Percentiles rank a stretch among this genome's conserved stretches.
These are phyloP conservation scores for Meriones psammophilus DNA, from an alignment of 2,797 vertebrate species.

Conservation along the genomic window DNA sequence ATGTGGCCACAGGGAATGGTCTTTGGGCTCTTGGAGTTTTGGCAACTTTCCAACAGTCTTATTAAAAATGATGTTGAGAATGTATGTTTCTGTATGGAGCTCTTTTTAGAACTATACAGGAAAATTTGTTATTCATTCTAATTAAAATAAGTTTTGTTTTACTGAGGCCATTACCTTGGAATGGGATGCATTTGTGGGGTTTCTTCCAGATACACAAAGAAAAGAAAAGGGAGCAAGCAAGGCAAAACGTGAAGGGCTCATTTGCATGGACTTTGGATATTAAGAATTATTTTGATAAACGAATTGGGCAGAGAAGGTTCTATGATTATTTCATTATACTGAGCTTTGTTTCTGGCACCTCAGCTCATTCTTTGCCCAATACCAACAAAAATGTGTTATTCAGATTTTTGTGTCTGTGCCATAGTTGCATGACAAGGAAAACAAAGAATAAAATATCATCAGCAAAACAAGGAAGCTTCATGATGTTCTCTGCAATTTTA, in stretches of 20 bases:
- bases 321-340: background rate
- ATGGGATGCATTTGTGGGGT: background rate
- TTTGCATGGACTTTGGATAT: background rate
- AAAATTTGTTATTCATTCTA: background rate
- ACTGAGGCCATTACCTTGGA: background rate
- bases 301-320: background rate
- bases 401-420: no score
- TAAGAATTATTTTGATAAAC: conserved; percentile 7
- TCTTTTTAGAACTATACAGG: background rate
- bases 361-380: background rate
- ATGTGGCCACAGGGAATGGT: background rate
- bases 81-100: background rate
- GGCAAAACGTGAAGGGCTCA: background rate
- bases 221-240: background rate
- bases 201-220: background rate
- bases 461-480: background rate
- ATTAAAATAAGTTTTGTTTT: conserved; percentile 43
- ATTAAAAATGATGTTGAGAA: background rate
- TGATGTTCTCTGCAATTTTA: background rate
- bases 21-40: background rate
- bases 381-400: background rate
- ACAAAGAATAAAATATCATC: background rate
- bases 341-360: background rate
- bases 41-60: background rate
- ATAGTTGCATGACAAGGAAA: background rate